Percentiles rank a stretch among this genome's conserved stretches.
phyloP scores from a whole-genome alignment of 1,140 invertebrate species.

The Pomacea maculata region DNA sequence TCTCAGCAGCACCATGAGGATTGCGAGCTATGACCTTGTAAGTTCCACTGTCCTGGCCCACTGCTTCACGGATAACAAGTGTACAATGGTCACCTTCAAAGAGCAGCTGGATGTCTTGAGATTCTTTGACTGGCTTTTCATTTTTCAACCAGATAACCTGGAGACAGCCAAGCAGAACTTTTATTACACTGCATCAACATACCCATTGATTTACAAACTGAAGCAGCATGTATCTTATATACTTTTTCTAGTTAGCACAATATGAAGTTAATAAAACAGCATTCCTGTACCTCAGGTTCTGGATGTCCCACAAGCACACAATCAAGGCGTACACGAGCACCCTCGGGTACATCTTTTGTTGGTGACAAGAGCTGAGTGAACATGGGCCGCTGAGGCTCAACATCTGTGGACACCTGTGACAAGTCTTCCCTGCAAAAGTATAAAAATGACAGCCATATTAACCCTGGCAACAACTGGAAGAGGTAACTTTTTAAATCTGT shows the following conservation, averaged over 20 bases:
- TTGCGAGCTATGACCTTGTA: constrained; percentile 66
- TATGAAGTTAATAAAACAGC: too few relatives aligned
- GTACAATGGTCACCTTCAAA: constrained; percentile 65
- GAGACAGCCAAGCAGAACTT: neutral
- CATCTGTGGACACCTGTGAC: constrained; percentile 53
- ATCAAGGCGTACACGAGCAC: constrained; percentile 62
- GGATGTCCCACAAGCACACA: constrained; percentile 67
- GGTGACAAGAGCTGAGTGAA: constrained; percentile 74
- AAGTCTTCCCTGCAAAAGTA: constrained; percentile 50
- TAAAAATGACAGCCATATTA: neutral
- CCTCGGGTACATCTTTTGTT: constrained; percentile 68
- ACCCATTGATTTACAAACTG: neutral
- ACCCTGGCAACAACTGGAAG: too few relatives aligned
- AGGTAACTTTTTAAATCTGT: neutral
- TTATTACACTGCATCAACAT: neutral
- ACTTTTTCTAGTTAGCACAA: neutral
- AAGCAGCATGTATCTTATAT: neutral
- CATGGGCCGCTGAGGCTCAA: constrained; percentile 73
- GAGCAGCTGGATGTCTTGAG: constrained; percentile 60
- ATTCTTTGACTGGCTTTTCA: constrained; percentile 63
- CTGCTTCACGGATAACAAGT: constrained; percentile 65
- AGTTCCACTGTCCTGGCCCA: constrained; percentile 64
- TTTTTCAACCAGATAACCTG: constrained; percentile 64
- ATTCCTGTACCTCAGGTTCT: constrained; percentile 62
- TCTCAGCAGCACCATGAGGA: constrained; percentile 62